phyloP scores from a whole-genome alignment of 2,888 invertebrate genomes.

The Folsomia manolachei region DNA sequence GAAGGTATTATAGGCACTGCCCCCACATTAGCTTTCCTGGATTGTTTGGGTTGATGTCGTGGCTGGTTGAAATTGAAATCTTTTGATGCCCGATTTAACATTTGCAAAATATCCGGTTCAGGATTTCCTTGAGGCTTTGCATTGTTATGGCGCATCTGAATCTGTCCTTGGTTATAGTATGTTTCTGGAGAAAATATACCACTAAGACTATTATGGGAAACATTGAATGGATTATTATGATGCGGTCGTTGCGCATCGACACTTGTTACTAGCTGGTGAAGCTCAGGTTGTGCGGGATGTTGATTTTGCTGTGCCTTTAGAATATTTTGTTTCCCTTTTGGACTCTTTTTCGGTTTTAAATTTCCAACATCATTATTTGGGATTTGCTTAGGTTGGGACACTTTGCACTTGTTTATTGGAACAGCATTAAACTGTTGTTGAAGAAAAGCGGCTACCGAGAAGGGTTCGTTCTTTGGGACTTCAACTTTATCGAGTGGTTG shows the following conservation, averaged over 20 bases:
- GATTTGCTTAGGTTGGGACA: background rate
- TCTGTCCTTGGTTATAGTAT: constrained; percentile 7
- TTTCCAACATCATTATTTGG: no score
- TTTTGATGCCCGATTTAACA: background rate
- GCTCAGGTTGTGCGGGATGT: background rate
- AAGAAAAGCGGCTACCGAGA: constrained; percentile 11
- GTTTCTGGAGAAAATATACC: constrained; percentile 1
- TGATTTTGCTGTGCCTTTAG: no score
- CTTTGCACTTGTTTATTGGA: background rate
- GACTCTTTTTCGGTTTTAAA: background rate
- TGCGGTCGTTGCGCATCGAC: background rate
- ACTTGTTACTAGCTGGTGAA: background rate
- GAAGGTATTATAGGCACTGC: background rate
- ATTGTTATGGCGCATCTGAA: background rate
- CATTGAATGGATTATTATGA: background rate
- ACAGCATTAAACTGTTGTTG: constrained; percentile 12
- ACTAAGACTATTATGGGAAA: background rate
- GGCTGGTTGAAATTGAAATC: background rate
- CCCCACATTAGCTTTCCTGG: background rate
- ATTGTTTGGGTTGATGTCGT: background rate
- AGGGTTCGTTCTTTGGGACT: constrained; percentile 4
- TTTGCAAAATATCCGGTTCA: constrained; percentile 3
- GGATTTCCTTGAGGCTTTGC: background rate
- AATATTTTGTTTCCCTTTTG: background rate
- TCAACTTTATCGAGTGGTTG: constrained; percentile 5